phyloP scores from a whole-genome alignment of 1,140 invertebrate species.

The Drosophila ironensis region DNA sequence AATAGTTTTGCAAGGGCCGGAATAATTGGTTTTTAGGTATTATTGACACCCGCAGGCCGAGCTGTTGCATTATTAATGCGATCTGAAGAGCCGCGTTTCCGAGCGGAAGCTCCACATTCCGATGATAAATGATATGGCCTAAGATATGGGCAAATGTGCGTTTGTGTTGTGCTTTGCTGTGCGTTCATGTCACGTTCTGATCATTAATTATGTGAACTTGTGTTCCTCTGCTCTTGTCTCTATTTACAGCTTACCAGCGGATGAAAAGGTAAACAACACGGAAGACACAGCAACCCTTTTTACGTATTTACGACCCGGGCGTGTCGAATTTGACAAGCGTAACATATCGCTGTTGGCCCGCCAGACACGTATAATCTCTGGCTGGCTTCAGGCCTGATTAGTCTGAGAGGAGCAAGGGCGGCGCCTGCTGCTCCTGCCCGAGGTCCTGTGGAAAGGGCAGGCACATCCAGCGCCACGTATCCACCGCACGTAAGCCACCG shows the following conservation, averaged over 20 bases:
- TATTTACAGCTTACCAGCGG: constrained; percentile 67
- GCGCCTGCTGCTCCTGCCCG: too few species aligned
- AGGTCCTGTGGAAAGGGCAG: too few species aligned
- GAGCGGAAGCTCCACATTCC: constrained; percentile 50
- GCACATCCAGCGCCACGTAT: neutral
- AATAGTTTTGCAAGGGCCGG: constrained; percentile 56
- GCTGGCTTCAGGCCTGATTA: constrained; percentile 37
- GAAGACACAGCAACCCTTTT: too few species aligned
- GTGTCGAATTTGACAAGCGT: constrained; percentile 61
- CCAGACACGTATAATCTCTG: constrained; percentile 40
- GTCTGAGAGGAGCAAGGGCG: constrained; percentile 10
- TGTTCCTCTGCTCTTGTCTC: constrained; percentile 60
- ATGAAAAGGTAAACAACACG: constrained; percentile 54
- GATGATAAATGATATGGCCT: constrained; percentile 64
- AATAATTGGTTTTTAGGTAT: constrained; percentile 75
- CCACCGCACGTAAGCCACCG: constrained; percentile 36
- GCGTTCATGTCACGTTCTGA: constrained; percentile 63
- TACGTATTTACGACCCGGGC: constrained; percentile 50
- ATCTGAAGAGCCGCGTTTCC: constrained; percentile 45
- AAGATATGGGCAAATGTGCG: constrained; percentile 10
- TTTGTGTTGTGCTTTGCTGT: constrained; percentile 28
- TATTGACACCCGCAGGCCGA: constrained; percentile 53
- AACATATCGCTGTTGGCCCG: constrained; percentile 2
- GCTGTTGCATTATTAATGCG: constrained; percentile 78
- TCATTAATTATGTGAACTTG: constrained; percentile 69